phyloP scores from a whole-genome alignment of 2,888 invertebrate genomes.

The Amphipoea oculea region DNA sequence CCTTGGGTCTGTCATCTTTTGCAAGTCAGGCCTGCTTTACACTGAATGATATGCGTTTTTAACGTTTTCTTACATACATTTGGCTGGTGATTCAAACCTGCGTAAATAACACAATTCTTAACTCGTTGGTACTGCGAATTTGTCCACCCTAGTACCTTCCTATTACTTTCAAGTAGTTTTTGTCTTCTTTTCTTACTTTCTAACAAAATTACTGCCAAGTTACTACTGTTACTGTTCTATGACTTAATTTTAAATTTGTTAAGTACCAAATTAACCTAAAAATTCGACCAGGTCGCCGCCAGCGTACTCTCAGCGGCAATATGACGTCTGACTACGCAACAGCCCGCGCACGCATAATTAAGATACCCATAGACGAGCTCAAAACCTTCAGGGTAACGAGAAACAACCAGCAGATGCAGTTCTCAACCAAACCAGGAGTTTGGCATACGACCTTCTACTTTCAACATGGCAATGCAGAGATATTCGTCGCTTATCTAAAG shows the following conservation, averaged over 20 bases:
- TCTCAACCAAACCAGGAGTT: slow-evolving; percentile 88
- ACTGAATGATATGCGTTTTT: background rate
- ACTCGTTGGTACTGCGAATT: background rate
- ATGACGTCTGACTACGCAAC: slow-evolving; percentile 86
- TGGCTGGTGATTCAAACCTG: background rate
- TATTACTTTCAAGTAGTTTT: background rate
- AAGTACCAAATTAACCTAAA: background rate
- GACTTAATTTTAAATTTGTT: background rate
- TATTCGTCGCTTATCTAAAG: slow-evolving; percentile 92
- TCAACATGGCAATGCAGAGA: slow-evolving; percentile 96
- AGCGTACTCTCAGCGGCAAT: slow-evolving; percentile 91
- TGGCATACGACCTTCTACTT: slow-evolving; percentile 96
- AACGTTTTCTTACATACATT: background rate
- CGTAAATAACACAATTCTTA: background rate
- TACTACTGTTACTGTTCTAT: background rate
- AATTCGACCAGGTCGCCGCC: slow-evolving; percentile 88
- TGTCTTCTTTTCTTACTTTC: background rate
- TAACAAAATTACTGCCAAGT: background rate
- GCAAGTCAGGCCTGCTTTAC: background rate
- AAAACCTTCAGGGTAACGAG: slow-evolving; percentile 84
- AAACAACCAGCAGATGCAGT: slow-evolving; percentile 86
- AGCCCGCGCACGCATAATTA: slow-evolving; percentile 84
- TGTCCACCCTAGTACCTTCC: background rate
- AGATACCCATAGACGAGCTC: slow-evolving; percentile 82
- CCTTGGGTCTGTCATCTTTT: background rate